Percentiles rank a stretch among this genome's conserved stretches.
These are phyloP conservation scores for Sinocyclocheilus grahami DNA, from an alignment of 2,113 vertebrate species.

Conservation along the genomic window DNA sequence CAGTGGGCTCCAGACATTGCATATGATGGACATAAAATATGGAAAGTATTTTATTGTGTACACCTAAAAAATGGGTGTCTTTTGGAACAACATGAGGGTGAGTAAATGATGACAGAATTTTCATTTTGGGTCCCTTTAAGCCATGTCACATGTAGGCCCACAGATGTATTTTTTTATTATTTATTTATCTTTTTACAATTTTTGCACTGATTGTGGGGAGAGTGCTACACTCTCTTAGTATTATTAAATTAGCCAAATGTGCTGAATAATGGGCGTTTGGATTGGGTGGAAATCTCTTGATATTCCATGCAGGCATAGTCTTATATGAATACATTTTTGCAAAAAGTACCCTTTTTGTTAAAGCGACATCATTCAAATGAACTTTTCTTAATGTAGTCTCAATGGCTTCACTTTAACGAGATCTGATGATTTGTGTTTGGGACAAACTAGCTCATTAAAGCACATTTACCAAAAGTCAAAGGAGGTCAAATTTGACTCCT, in stretches of 20 bases:
- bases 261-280: not conserved
- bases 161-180: not conserved
- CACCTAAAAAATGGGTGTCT: not conserved
- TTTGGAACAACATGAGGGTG: not conserved
- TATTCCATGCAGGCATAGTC: not conserved
- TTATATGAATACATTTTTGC: not conserved
- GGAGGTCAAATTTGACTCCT: slow-evolving; percentile 1
- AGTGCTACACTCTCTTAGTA: not conserved
- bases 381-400: not conserved
- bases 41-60: too few species aligned
- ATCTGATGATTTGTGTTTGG: slow-evolving; percentile 14
- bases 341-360: not conserved
- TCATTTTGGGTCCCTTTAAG: not conserved
- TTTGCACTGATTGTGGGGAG: not conserved
- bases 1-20: too few species aligned
- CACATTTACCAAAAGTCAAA: slow-evolving; percentile 26
- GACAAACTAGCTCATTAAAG: slow-evolving; percentile 45
- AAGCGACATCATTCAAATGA: slow-evolving; percentile 20
- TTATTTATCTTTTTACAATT: not conserved
- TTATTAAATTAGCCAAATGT: not conserved
- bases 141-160: not conserved
- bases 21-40: too few species aligned
- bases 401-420: slow-evolving; percentile 7
- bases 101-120: not conserved
- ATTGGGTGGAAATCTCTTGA: not conserved